Evolutionary conservation across 2,797 vertebrate species (phyloP), one percentile per base, ranked within the genome.

Genomic region (Phoxinus dragarum): DNA sequence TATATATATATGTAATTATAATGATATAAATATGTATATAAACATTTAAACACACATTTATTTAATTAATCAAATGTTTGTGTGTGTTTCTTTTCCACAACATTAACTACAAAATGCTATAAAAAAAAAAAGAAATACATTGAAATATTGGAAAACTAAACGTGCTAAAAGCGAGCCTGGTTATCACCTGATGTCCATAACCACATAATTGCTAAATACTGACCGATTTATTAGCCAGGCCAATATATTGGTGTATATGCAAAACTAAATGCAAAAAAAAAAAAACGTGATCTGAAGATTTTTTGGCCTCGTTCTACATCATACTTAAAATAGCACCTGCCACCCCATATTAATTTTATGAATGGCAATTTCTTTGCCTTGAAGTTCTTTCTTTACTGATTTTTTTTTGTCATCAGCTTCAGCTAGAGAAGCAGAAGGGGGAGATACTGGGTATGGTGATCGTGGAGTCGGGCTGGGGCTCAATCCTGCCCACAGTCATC

Each of bases 401-500:
- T 85, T 40, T 69, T n/a, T 31, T 34, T n/a, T 80, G 27, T 56
- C 4, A 36, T 38, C 92, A 99, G 98, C 93, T 99, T 78, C 94
- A 96, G 81, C 92, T 99, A 87, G 97, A 99, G 91, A 99, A 99
- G 88, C 97, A 96, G 90, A 99, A 95, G 87, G 95, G 95, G 2
- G 95, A 96, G 89, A 94, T 84, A 84, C 92, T 96, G 0, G 95
- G 95, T 1, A 94, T 96, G 88, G 95, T 96, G 88, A 94, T 96
- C 2, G 95, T 96, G 27, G 95, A 96, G 90, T 96, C 95, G 1
- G 95, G 95, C 56, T 96, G 95, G 95, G 95, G 95, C 68, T 96
- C 95, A 89, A 96, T 99, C 91, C 94, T 99, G 42, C 98, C 98
- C 91, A 99, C 98, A 0, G 98, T 99, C 81, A 99, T 99, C 93